Conservation (phyloP, 2,888 invertebrate genomes). For the Nephrotoma guestfalica region DNA sequence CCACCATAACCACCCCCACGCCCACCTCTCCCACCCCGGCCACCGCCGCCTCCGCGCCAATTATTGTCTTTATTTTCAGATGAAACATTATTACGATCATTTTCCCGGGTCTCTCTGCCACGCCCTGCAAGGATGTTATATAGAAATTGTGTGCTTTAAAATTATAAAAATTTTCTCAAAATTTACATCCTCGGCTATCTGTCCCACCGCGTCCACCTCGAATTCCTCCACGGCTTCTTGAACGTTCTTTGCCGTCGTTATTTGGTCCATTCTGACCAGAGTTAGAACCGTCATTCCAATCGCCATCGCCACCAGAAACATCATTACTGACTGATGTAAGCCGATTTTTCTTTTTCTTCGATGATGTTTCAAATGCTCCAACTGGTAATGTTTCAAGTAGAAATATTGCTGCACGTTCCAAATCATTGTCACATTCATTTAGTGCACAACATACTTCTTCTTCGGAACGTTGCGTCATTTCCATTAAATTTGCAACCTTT, state of each 20-base stretch:
- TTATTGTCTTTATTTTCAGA: constrained; percentile 21
- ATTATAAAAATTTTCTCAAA: constrained; percentile 10
- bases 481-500: constrained; percentile 71
- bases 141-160: constrained; percentile 16
- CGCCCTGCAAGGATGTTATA: constrained; percentile 30
- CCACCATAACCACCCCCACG: constrained; percentile 34
- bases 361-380: constrained; percentile 72
- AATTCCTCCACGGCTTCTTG: constrained; percentile 30
- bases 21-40: constrained; percentile 33
- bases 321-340: constrained; percentile 43
- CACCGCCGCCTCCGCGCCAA: constrained; percentile 30
- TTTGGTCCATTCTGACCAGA: constrained; percentile 6
- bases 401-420: constrained; percentile 46
- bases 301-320: constrained; percentile 34
- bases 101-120: constrained; percentile 48
- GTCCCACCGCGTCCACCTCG: constrained; percentile 30
- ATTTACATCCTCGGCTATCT: constrained; percentile 39
- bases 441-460: constrained; percentile 87
- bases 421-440: constrained; percentile 84
- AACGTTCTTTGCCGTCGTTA: constrained; percentile 27
- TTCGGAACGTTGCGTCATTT: constrained; percentile 77
- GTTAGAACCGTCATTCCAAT: constrained; percentile 26
- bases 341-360: constrained; percentile 77
- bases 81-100: constrained; percentile 36
- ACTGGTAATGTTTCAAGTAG: constrained; percentile 31